Evolutionary conservation across 2,797 vertebrate species (phyloP).

Genomic region (Tympanoctomys barrerae): DNA sequence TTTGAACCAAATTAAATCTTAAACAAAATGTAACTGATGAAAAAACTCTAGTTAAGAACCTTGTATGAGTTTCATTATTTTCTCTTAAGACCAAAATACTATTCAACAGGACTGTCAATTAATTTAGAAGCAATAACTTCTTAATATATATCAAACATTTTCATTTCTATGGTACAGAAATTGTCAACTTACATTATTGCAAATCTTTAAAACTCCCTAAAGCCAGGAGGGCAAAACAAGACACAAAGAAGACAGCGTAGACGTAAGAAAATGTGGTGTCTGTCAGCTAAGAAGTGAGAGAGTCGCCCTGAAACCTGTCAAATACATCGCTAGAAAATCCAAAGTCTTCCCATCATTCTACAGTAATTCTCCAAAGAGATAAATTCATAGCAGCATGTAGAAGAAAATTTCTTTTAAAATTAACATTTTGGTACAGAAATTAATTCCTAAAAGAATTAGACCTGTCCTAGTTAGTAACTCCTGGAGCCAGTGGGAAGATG

Average conservation of each 20-base stretch:
- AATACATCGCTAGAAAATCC: neutral
- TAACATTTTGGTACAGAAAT: neutral
- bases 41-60: neutral
- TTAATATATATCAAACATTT: neutral
- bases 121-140: neutral
- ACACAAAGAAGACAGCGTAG: neutral
- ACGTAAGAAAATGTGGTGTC: neutral
- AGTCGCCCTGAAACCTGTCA: neutral
- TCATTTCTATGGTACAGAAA: neutral
- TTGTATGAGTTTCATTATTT: neutral
- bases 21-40: neutral
- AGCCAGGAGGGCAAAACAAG: neutral
- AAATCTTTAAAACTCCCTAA: neutral
- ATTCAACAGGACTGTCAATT: neutral
- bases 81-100: neutral
- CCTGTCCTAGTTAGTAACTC: neutral
- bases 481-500: neutral
- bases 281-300: neutral
- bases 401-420: slow-evolving; percentile 2
- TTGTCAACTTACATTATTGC: neutral
- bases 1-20: neutral
- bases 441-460: slow-evolving; percentile 23
- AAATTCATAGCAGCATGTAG: neutral
- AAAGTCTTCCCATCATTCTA: neutral
- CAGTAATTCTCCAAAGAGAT: neutral